phyloP scores from a whole-genome alignment of 1,140 invertebrate species.

The Bicyclus anynana region DNA sequence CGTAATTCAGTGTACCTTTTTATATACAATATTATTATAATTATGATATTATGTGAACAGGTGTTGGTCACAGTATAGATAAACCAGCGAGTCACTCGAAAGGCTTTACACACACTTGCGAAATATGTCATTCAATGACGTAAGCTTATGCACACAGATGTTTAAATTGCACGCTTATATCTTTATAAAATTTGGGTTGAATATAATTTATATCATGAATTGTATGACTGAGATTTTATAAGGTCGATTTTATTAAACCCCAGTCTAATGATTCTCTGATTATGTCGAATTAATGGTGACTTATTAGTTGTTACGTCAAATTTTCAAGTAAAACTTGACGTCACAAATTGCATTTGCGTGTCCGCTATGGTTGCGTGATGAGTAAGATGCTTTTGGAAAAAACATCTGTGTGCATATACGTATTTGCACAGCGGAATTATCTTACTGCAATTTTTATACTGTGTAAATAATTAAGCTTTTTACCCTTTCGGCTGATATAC shows the following conservation, averaged over 20 bases:
- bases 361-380: not conserved
- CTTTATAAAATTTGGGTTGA: not conserved
- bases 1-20: constrained; percentile 27
- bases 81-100: constrained; percentile 26
- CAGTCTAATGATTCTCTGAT: too few species aligned
- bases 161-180: not conserved
- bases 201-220: too few species aligned
- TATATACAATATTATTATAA: constrained; percentile 14
- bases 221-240: too few species aligned
- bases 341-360: not conserved
- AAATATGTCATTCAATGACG: not conserved
- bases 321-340: not conserved
- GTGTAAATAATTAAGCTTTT: constrained; percentile 7
- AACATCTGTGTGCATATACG: constrained; percentile 1
- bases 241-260: too few species aligned
- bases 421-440: constrained; percentile 12
- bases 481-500: constrained; percentile 16
- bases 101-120: constrained; percentile 16
- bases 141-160: constrained; percentile 5
- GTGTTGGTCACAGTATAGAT: constrained; percentile 37
- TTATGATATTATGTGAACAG: constrained; percentile 12
- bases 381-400: not conserved
- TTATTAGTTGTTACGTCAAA: too few species aligned
- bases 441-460: constrained; percentile 7
- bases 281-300: too few species aligned